Conservation (phyloP, 2,797 vertebrate species). For the Acridotheres tristis region DNA sequence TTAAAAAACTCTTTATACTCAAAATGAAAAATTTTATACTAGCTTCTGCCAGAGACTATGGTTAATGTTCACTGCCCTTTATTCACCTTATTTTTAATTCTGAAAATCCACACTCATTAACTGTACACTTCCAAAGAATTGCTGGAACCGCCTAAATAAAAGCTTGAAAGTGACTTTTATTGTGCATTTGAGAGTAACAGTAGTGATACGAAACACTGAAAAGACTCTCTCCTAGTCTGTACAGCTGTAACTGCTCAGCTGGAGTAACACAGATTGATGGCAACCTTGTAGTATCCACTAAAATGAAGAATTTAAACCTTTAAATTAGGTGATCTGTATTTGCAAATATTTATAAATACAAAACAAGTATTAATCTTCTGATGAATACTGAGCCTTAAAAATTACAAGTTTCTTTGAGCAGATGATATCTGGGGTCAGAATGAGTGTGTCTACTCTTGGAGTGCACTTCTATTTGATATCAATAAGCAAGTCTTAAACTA, state of each 20-base stretch:
- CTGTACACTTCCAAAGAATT: not conserved
- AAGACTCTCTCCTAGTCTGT: not conserved
- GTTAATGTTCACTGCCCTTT: constrained; percentile 62
- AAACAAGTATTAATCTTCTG: not conserved
- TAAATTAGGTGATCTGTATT: not conserved
- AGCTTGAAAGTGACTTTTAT: constrained; percentile 28
- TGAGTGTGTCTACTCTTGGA: not conserved
- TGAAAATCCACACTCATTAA: constrained; percentile 62
- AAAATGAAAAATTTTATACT: constrained; percentile 53
- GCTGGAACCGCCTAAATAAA: constrained; percentile 40
- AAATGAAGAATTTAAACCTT: not conserved
- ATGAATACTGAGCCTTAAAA: not conserved
- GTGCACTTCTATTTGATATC: not conserved
- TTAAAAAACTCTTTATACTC: constrained; percentile 46
- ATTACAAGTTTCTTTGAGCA: not conserved
- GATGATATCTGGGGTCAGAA: not conserved
- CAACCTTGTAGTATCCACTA: not conserved
- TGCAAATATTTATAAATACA: not conserved
- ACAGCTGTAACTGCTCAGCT: not conserved
- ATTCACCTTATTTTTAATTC: constrained; percentile 58
- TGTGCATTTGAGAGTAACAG: constrained; percentile 2
- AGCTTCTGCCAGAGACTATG: constrained; percentile 28
- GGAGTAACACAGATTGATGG: not conserved
- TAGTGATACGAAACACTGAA: not conserved
- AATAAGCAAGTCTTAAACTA: not conserved